Conservation (phyloP, 2,113 vertebrate species). For the Plectropomus leopardus region DNA sequence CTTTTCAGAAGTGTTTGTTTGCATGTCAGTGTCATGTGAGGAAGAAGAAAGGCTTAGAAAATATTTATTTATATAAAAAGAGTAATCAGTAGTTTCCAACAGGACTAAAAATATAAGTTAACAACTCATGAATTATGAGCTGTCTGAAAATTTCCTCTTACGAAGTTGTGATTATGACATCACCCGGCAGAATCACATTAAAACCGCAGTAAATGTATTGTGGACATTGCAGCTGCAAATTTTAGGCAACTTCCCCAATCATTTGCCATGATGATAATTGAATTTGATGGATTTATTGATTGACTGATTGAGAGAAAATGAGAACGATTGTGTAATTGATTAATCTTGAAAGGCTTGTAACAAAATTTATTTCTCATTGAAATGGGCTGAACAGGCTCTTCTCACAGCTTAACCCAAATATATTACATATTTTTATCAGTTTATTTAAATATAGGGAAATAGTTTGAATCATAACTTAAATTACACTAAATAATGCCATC, state of each 20-base stretch:
- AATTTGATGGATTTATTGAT: not conserved
- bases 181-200: not conserved
- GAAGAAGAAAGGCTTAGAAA: not conserved
- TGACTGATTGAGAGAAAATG: not conserved
- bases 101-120: not conserved
- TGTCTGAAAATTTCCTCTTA: not conserved
- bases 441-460: not conserved
- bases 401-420: not conserved
- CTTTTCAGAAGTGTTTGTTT: conserved; percentile 7
- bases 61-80: not conserved
- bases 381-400: not conserved
- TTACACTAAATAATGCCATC: not conserved
- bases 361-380: not conserved
- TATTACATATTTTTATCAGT: not conserved
- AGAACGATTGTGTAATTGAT: not conserved
- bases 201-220: not conserved
- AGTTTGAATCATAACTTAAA: too few species aligned
- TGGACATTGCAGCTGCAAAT: not conserved
- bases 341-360: not conserved
- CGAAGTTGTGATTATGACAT: not conserved
- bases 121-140: not conserved
- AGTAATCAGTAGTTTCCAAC: not conserved
- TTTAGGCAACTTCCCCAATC: not conserved
- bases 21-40: not conserved
- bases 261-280: not conserved